Conservation (phyloP, 2,888 invertebrate species). For the Dioctria linearis region DNA sequence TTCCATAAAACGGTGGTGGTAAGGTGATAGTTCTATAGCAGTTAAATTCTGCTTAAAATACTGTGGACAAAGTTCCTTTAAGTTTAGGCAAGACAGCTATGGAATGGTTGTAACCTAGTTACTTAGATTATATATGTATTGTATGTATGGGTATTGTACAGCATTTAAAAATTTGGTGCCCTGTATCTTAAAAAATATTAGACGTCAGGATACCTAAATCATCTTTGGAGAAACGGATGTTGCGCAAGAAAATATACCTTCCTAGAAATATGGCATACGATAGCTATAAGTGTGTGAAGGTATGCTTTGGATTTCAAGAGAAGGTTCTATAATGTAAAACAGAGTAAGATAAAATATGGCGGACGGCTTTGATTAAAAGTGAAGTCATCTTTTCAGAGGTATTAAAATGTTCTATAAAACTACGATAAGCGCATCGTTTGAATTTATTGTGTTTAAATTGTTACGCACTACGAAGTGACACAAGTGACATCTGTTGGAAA, state of each 20-base stretch:
- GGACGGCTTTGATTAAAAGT: constrained; percentile 37
- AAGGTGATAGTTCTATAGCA: constrained; percentile 27
- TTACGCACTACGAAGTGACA: no score
- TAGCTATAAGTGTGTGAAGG: background rate
- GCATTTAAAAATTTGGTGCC: constrained; percentile 29
- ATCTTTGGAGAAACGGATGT: background rate
- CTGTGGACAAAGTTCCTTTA: constrained; percentile 15
- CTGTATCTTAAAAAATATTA: constrained; percentile 37
- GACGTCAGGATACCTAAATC: background rate
- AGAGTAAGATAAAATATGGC: no score
- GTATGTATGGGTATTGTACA: background rate
- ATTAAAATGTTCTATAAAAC: constrained; percentile 50
- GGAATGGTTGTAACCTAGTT: constrained; percentile 33
- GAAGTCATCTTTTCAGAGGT: constrained; percentile 42
- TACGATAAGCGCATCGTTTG: constrained; percentile 20
- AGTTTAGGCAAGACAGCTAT: background rate
- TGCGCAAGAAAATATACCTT: background rate
- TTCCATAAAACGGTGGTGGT: background rate
- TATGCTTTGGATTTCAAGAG: no score
- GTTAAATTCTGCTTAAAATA: constrained; percentile 27
- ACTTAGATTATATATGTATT: background rate
- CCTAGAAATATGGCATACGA: background rate
- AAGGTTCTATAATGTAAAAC: no score
- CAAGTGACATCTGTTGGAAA: no score
- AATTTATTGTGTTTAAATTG: no score